Conservation (phyloP, 2,888 invertebrate genomes). For the Trissolcus japonicus region DNA sequence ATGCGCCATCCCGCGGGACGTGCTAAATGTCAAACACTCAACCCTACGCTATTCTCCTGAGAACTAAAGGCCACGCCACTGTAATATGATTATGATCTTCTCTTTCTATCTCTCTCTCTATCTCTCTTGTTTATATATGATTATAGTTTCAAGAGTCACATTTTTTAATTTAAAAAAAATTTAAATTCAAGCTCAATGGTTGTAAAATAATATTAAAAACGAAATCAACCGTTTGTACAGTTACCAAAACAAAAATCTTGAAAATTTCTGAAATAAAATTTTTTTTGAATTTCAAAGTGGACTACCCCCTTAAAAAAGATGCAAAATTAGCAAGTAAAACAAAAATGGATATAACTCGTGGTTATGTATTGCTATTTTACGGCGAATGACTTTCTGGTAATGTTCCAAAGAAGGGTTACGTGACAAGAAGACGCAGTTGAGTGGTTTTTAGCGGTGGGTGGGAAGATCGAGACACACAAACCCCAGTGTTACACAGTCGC, state of each 20-base stretch:
- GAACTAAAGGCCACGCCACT: slow-evolving; percentile 70
- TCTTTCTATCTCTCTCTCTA: slow-evolving; percentile 63
- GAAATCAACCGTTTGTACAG: too few relatives aligned
- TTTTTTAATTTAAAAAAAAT: too few relatives aligned
- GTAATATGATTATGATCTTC: slow-evolving; percentile 71
- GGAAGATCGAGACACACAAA: slow-evolving; percentile 60
- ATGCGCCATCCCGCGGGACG: slow-evolving; percentile 67
- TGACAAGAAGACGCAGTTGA: slow-evolving; percentile 66
- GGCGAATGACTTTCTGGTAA: slow-evolving; percentile 67
- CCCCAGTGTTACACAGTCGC: slow-evolving; percentile 53
- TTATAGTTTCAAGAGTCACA: slow-evolving; percentile 23
- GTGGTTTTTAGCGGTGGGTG: slow-evolving; percentile 70
- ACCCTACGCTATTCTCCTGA: slow-evolving; percentile 64
- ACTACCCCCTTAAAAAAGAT: too few relatives aligned
- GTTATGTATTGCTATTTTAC: slow-evolving; percentile 53
- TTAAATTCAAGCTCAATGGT: background rate
- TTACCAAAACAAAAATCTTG: too few relatives aligned
- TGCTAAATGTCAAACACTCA: slow-evolving; percentile 74
- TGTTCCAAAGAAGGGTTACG: slow-evolving; percentile 67
- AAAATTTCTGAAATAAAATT: too few relatives aligned
- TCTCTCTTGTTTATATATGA: slow-evolving; percentile 57
- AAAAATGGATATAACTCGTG: background rate
- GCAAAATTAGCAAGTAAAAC: slow-evolving; percentile 5
- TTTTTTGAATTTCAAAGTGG: too few relatives aligned
- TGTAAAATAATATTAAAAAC: too few relatives aligned